phyloP scores from a whole-genome alignment of 2,888 invertebrate species.

The Aporophyla lueneburgensis region DNA sequence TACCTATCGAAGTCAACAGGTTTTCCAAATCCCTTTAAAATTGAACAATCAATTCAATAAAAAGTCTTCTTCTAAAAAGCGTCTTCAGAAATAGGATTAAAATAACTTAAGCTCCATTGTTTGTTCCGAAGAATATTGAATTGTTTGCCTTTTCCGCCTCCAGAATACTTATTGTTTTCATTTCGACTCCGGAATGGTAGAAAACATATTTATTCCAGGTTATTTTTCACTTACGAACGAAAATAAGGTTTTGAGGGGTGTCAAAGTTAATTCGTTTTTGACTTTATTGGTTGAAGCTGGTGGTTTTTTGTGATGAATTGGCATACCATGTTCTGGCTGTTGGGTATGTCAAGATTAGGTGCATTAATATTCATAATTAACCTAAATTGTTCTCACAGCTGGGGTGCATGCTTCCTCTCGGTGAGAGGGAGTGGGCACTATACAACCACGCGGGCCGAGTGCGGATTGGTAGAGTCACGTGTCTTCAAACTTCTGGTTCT shows the following conservation, averaged over 20 bases:
- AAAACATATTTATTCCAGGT: slow-evolving; percentile 57
- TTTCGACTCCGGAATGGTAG: slow-evolving; percentile 15
- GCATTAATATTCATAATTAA: no score
- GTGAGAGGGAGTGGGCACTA: no score
- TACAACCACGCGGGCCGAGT: no score
- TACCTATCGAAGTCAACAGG: neutral
- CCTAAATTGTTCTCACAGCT: no score
- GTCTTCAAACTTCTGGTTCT: no score
- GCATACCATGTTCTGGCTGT: neutral
- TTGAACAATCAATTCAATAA: slow-evolving; percentile 14
- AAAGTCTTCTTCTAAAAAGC: neutral
- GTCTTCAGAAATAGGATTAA: neutral
- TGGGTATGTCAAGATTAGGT: neutral
- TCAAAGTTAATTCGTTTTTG: slow-evolving; percentile 9
- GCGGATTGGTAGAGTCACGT: no score
- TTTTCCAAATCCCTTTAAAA: slow-evolving; percentile 10
- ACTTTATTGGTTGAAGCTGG: slow-evolving; percentile 6
- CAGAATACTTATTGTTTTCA: slow-evolving; percentile 45
- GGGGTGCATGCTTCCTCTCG: no score
- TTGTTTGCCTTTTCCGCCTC: slow-evolving; percentile 27
- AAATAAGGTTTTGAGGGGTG: slow-evolving; percentile 18
- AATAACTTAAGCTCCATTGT: slow-evolving; percentile 30
- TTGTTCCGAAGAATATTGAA: slow-evolving; percentile 41
- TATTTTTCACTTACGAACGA: slow-evolving; percentile 39
- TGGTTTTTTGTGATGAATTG: neutral